Percentiles rank a stretch among this genome's conserved stretches.
phyloP scores from a whole-genome alignment of 2,888 invertebrate genomes.

The Barypeithes pellucidus region DNA sequence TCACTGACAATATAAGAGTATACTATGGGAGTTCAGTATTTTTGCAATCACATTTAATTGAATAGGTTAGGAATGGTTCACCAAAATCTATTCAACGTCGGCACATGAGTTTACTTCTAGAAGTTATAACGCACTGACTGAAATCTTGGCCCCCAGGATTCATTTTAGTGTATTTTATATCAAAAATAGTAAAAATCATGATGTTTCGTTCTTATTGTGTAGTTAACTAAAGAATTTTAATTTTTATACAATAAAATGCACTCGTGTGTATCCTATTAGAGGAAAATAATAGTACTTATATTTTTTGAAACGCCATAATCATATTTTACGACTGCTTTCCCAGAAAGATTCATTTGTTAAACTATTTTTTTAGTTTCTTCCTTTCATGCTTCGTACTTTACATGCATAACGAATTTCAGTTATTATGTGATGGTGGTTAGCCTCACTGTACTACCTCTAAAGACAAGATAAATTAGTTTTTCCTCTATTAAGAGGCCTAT shows the following conservation, averaged over 20 bases:
- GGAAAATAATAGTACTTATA: not conserved
- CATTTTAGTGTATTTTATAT: no score
- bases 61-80: no score
- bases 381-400: conserved; percentile 12
- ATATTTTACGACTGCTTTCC: conserved; percentile 18
- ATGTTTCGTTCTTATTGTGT: no score
- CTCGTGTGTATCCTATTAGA: not conserved
- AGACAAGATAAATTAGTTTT: conserved; percentile 14
- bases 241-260: not conserved
- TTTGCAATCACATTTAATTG: no score
- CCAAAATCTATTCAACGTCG: no score
- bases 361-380: conserved; percentile 5
- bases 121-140: no score
- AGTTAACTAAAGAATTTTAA: no score
- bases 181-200: no score
- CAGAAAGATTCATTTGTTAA: not conserved
- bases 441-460: not conserved
- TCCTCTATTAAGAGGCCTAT: conserved; percentile 5
- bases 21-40: no score
- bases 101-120: no score
- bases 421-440: conserved; percentile 1
- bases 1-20: no score
- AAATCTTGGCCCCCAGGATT: no score
- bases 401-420: conserved; percentile 3
- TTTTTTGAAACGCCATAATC: not conserved